Percentiles rank a stretch among this genome's conserved stretches.
phyloP scores from a whole-genome alignment of 2,888 invertebrate species.

The Lottia scabra region DNA sequence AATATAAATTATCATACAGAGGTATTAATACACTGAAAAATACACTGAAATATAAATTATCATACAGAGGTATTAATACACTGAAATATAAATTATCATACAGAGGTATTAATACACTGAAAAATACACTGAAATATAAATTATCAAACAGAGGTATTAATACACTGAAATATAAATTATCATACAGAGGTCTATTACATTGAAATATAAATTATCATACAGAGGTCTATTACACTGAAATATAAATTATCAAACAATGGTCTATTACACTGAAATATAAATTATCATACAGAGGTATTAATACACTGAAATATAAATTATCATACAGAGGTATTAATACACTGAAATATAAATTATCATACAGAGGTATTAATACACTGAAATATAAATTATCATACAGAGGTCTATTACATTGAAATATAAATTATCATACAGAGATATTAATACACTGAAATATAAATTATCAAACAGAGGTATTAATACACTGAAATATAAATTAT shows the following conservation, averaged over 20 bases:
- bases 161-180: constrained; percentile 72
- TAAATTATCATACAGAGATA: constrained; percentile 91
- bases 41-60: constrained; percentile 72
- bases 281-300: constrained; percentile 92
- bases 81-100: constrained; percentile 79
- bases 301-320: constrained; percentile 72
- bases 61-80: constrained; percentile 91
- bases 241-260: too few relatives aligned
- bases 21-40: constrained; percentile 83
- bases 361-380: constrained; percentile 89
- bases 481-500: too few relatives aligned
- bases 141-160: constrained; percentile 92
- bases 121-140: too few relatives aligned
- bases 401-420: too few relatives aligned
- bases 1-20: constrained; percentile 79
- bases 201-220: constrained; percentile 87
- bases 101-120: constrained; percentile 86
- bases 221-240: constrained; percentile 84
- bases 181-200: too few relatives aligned
- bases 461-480: too few relatives aligned
- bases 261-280: too few relatives aligned
- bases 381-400: too few relatives aligned
- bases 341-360: too few relatives aligned
- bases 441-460: constrained; percentile 76
- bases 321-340: too few relatives aligned